phyloP scores from a whole-genome alignment of 2,888 invertebrate species.

The Aporophyla nigra region DNA sequence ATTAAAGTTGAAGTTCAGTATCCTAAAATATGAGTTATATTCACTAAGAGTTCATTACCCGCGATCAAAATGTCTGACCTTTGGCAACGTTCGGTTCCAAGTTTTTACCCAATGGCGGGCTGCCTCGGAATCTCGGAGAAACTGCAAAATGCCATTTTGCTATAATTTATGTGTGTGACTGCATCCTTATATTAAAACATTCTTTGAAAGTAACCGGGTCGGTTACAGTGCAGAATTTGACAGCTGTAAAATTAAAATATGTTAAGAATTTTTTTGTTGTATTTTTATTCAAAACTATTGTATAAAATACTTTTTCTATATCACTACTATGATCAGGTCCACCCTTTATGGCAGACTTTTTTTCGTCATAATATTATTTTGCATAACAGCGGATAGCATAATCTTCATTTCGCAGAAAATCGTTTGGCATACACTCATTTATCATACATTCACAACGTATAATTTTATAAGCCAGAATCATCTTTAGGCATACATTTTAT shows the following conservation, averaged over 20 bases:
- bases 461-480: too few species aligned
- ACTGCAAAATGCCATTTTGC: conserved; percentile 53
- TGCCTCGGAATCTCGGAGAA: conserved; percentile 16
- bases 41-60: conserved; percentile 37
- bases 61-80: conserved; percentile 51
- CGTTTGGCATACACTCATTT: too few species aligned
- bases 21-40: conserved; percentile 48
- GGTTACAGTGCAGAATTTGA: not conserved
- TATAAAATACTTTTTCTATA: too few species aligned
- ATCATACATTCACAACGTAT: too few species aligned
- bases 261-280: too few species aligned
- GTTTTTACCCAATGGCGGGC: conserved; percentile 45
- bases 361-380: too few species aligned
- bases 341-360: too few species aligned
- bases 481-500: too few species aligned
- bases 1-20: conserved; percentile 35
- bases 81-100: conserved; percentile 51
- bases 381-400: too few species aligned
- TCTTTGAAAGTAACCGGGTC: conserved; percentile 8
- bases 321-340: not conserved
- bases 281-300: too few species aligned
- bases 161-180: conserved; percentile 71
- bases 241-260: conserved; percentile 7
- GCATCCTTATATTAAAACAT: conserved; percentile 74
- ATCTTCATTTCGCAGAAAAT: too few species aligned